Evolutionary conservation across 1,140 invertebrate genomes (phyloP), one percentile per base, ranked within the genome.

Genomic region (Thalassaphorura encarpata): DNA sequence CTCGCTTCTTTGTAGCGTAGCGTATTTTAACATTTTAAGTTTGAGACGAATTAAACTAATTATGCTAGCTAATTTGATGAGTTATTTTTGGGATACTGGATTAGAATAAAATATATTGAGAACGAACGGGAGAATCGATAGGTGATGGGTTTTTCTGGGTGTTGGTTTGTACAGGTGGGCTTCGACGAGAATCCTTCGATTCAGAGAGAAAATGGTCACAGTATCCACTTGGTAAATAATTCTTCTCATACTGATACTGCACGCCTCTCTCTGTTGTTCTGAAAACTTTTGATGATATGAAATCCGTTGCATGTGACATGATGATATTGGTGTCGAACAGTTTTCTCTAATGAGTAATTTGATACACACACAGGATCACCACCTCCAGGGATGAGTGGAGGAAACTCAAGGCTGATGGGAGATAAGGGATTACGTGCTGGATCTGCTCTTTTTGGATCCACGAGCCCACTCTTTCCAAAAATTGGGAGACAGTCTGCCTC

Each of bases 381-480:
- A 31, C 63, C 60, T 21, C 57, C 54, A 27, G 47, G 56, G 27
- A 56, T 65, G 18, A 65, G 58, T 52, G 58, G 58, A 48, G 57
- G 52, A 50, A 49, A 53, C 28, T 56, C 63, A 61, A 62, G 60
- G 57, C 60, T 62, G 60, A 62, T 65, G 39, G 60, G 60, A 28
- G 63, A 65, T 19, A 65, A 65, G 48, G 63, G 60, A 49, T 52
- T 64, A 18, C 53, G 63, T 21, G 60, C 60, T 47, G 60, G 63
- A 6, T 54, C 63, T 29, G 62, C 58, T 45, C 84, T 87, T 73
- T 88, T 87, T 64, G 84, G 84, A 36, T 86, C 84, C 21, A 85
- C 81, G 62, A 85, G 79, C 63, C 87, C 84, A 27, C 73, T 88
- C 52, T 83, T 87, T 68, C 85, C 83, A n/a, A 87, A 85, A 72